These are phyloP conservation scores for Hydrozoanthus tunicans DNA, from an alignment of 64 coral and sea anemone species.

Conservation along the genomic window DNA sequence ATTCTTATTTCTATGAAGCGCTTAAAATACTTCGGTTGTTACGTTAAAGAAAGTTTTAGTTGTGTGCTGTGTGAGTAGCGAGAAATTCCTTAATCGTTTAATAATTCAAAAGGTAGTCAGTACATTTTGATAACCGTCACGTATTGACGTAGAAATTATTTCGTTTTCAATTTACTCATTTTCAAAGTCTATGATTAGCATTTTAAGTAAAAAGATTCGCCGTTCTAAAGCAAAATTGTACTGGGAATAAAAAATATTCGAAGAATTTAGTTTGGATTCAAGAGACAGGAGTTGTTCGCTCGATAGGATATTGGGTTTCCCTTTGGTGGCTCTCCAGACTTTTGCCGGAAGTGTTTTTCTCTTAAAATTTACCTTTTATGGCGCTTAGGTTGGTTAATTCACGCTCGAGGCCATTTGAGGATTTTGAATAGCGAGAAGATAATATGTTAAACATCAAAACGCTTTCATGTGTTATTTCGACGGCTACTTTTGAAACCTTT, in stretches of 20 bases:
- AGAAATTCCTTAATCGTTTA: not conserved
- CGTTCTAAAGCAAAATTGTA: not conserved
- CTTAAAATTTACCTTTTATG: slow-evolving; percentile 63
- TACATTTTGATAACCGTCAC: not conserved
- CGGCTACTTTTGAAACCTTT: not conserved
- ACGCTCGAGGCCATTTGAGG: slow-evolving; percentile 51
- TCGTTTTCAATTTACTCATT: not conserved
- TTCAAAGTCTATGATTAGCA: not conserved
- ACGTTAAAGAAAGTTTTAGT: not conserved
- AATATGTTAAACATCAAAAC: slow-evolving; percentile 50
- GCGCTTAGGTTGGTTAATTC: slow-evolving; percentile 43
- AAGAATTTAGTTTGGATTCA: slow-evolving; percentile 38
- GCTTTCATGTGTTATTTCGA: not conserved
- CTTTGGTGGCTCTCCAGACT: slow-evolving; percentile 49
- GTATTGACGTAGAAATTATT: not conserved
- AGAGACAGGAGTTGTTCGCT: slow-evolving; percentile 41
- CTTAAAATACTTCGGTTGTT: not conserved
- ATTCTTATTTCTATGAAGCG: not conserved
- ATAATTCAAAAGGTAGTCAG: not conserved
- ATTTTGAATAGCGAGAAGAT: slow-evolving; percentile 24
- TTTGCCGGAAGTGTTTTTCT: slow-evolving; percentile 52
- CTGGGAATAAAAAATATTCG: slow-evolving; percentile 35
- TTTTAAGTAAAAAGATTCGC: not conserved
- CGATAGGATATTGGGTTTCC: slow-evolving; percentile 56
- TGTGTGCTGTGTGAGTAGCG: not conserved